Base-by-base conservation (phyloP, 2,113 vertebrate species). In the Calidris pygmaea region DNA sequence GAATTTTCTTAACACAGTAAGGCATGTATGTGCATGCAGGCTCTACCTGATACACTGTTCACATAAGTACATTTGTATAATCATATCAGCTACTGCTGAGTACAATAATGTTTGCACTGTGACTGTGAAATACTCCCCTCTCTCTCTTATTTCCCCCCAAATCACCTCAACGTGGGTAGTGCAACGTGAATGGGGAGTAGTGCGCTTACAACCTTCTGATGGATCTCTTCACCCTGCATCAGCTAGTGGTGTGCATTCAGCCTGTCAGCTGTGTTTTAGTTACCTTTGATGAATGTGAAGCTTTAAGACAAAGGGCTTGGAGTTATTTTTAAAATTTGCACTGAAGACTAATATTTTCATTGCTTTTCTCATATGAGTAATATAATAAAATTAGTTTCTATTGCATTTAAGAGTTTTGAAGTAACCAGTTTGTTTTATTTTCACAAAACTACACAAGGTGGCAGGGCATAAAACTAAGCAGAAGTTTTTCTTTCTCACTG, bases 131-230 rank as follows among this genome's bases (percentile, higher is more conserved):
- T 76, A 39, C 22, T 27, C 6, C 47, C 0, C 17, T 5, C n/a
- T 3, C 10, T 6, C 6, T 6, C 6, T n/a, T 27, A 24, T 13
- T 7, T 0, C 6, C 27, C 26, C 32, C 3, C 3, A 37, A 26
- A 77, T 53, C 37, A 65, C 29, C 43, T 65, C 43, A 76, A 17
- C 21, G 7, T 45, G 23, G 7, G 60, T 56, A 53, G n/a, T 48
- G 37, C 67, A 53, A 20, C 8, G 3, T 55, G 47, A 9, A 62
- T 43, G 24, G 19, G 14, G 43, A 34, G 12, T 30, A 75, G 34
- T 32, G 53, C 62, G 23, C 9, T 41, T 24, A 12, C 0, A 53
- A 30, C 14, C 13, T 84, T 84, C 72, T 58, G 24, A 37, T 62
- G n/a, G 15, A 30, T 92, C 9, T 89, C 68, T 67, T 41, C 32